A percentile compares a stretch with the other conserved stretches of the same genome.
These are phyloP conservation scores for Pheucticus melanocephalus DNA, from an alignment of 2,113 vertebrate species.

Conservation along the genomic window DNA sequence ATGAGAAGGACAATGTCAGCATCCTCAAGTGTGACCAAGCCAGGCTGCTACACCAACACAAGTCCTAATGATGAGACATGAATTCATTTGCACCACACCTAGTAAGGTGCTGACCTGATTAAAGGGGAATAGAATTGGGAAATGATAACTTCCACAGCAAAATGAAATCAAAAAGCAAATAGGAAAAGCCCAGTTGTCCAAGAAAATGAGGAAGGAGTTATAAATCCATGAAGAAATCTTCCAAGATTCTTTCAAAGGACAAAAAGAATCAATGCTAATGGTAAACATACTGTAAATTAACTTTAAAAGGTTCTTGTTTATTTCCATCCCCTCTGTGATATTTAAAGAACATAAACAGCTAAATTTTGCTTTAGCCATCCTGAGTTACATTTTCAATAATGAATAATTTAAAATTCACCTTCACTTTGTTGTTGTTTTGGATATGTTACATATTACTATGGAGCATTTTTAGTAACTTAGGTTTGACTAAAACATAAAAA, in stretches of 20 bases:
- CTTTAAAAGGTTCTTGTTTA: not conserved
- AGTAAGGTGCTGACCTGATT: not conserved
- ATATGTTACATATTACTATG: not conserved
- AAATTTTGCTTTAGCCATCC: not conserved
- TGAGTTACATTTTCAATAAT: not conserved
- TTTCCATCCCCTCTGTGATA: not conserved
- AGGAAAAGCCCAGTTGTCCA: not conserved
- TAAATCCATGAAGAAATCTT: not conserved
- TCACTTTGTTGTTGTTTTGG: not conserved
- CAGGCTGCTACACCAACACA: not conserved
- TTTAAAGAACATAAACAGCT: not conserved
- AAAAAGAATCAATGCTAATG: not conserved
- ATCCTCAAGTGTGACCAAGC: not conserved
- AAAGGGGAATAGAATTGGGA: not conserved
- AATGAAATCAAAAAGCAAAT: not conserved
- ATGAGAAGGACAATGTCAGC: not conserved
- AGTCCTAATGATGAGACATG: not conserved
- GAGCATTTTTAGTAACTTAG: not conserved
- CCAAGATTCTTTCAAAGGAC: not conserved
- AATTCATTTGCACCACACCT: not conserved
- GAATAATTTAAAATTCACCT: not conserved
- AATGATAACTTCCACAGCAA: not conserved
- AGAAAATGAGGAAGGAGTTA: not conserved
- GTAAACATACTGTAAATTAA: not conserved
- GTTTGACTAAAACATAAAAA: not conserved